Conservation (phyloP, 2,113 vertebrate species). For the Campylorhamphus procurvoides region DNA sequence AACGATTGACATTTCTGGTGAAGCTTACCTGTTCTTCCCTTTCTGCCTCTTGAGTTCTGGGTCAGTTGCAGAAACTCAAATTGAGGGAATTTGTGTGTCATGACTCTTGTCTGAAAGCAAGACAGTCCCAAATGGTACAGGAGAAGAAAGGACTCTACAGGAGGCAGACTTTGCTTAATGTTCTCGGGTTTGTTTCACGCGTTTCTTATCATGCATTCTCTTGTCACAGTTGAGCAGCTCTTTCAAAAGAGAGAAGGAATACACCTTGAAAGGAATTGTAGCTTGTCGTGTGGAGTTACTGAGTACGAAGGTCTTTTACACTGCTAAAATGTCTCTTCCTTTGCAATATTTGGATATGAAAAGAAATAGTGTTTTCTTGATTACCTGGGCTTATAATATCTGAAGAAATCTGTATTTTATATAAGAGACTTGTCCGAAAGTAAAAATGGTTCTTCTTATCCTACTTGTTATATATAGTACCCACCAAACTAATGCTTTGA, state of each 20-base stretch:
- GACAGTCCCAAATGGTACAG: background rate
- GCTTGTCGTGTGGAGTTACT: background rate
- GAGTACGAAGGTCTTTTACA: background rate
- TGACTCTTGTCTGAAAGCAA: background rate
- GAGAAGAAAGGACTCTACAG: background rate
- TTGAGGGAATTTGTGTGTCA: background rate
- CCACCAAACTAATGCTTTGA: conserved; percentile 3
- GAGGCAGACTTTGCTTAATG: background rate
- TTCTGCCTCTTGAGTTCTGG: background rate
- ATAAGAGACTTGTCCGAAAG: background rate
- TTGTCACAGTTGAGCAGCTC: background rate
- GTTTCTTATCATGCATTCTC: background rate
- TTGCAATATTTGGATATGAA: background rate
- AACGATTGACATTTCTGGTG: background rate
- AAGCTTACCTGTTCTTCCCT: background rate
- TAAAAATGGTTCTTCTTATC: conserved; percentile 19
- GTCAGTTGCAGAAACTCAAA: background rate
- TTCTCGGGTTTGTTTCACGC: background rate
- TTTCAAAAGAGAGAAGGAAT: background rate
- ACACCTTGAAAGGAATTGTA: background rate
- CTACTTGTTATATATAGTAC: conserved; percentile 27
- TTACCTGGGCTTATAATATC: background rate
- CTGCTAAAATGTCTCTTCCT: background rate
- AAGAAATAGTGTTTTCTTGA: background rate
- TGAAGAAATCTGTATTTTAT: conserved; percentile 1